Percentiles rank a stretch among this genome's conserved stretches.
phyloP scores from a whole-genome alignment of 2,113 vertebrate genomes.

The Forbesichthys papilliferus region DNA sequence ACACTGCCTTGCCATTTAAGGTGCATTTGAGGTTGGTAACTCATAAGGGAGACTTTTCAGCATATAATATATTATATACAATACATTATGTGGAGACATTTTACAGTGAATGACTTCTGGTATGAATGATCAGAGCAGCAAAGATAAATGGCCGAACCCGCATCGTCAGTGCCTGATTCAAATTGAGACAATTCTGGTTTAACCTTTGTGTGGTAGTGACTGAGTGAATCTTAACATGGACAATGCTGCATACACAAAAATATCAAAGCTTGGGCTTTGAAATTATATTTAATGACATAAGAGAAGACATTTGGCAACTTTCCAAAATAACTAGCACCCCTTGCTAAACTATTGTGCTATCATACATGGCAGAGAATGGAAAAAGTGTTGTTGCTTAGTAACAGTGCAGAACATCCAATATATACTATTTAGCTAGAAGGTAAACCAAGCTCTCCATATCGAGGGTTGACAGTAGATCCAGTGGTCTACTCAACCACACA shows the following conservation, averaged over 20 bases:
- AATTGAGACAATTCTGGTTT: slow-evolving; percentile 29
- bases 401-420: background rate
- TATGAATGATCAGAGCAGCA: slow-evolving; percentile 3
- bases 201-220: background rate
- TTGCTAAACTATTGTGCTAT: background rate
- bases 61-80: slow-evolving; percentile 33
- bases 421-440: too few species aligned
- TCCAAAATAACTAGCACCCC: background rate
- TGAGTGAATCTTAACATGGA: too few species aligned
- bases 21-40: slow-evolving; percentile 26
- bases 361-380: background rate
- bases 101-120: slow-evolving; percentile 14
- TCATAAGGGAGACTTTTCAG: slow-evolving; percentile 22
- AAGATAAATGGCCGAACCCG: slow-evolving; percentile 32
- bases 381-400: background rate
- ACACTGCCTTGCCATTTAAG: slow-evolving; percentile 56
- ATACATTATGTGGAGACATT: background rate
- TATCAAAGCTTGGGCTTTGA: background rate
- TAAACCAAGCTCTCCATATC: background rate
- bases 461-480: background rate
- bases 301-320: background rate
- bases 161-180: background rate
- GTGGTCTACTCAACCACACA: background rate
- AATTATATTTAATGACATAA: background rate
- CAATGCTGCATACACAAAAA: too few species aligned